A percentile compares a stretch with the other conserved stretches of the same genome.
Conservation (phyloP, 2,113 vertebrate genomes). For the Turdus rufiventris region DNA sequence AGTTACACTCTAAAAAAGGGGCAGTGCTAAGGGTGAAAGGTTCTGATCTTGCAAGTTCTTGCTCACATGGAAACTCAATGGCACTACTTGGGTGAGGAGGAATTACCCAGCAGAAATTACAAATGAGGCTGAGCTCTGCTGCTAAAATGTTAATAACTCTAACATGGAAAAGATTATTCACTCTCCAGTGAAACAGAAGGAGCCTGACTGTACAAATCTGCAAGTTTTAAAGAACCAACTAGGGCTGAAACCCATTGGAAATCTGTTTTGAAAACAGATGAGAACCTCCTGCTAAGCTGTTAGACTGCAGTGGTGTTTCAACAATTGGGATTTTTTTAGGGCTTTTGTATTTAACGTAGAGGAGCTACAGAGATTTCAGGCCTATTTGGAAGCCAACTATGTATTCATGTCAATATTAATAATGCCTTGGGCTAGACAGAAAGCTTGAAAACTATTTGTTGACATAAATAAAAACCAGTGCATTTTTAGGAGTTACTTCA, state of each 20-base stretch:
- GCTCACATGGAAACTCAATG: not conserved
- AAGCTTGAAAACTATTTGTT: not conserved
- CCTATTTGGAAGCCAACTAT: not conserved
- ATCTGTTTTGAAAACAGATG: not conserved
- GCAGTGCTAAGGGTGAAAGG: constrained; percentile 2
- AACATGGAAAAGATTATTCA: constrained; percentile 29
- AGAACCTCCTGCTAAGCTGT: not conserved
- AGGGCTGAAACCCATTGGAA: not conserved
- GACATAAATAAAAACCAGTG: not conserved
- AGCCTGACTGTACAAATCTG: not conserved
- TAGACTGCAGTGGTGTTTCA: not conserved
- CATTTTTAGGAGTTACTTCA: not conserved
- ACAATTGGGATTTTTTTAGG: not conserved
- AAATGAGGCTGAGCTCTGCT: not conserved
- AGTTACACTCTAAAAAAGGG: not conserved
- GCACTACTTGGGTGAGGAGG: not conserved
- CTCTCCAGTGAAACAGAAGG: not conserved
- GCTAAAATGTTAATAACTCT: constrained; percentile 19
- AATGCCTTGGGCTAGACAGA: not conserved
- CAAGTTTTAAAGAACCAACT: not conserved
- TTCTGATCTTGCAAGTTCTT: constrained; percentile 14
- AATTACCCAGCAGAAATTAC: not conserved
- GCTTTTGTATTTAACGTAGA: not conserved
- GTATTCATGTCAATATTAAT: not conserved
- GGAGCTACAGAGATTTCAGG: not conserved